These are phyloP conservation scores for Stegodyphus mimosarum DNA, from an alignment of 1,140 invertebrate species.

Conservation along the genomic window DNA sequence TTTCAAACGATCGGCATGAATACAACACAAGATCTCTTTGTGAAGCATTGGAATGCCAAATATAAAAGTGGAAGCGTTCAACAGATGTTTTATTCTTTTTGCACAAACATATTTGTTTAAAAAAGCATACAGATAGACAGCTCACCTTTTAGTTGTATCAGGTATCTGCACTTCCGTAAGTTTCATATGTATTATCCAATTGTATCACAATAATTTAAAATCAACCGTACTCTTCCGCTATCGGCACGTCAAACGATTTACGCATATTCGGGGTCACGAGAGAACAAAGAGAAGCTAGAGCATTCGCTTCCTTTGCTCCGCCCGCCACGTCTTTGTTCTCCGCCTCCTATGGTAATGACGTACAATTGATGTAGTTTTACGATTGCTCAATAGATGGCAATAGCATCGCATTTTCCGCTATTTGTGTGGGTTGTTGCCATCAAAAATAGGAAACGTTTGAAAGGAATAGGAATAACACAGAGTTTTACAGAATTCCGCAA, in stretches of 20 bases:
- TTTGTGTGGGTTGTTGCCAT: neutral
- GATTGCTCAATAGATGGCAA: constrained; percentile 22
- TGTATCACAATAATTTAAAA: neutral
- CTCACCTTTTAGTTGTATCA: neutral
- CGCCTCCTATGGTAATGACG: constrained; percentile 29
- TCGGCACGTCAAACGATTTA: constrained; percentile 43
- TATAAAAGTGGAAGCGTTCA: neutral
- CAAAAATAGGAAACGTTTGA: neutral
- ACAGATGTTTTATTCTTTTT: neutral
- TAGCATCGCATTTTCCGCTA: neutral
- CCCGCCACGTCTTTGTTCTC: constrained; percentile 51
- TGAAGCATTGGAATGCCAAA: neutral
- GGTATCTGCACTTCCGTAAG: neutral
- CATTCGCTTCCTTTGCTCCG: constrained; percentile 28
- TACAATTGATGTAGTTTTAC: constrained; percentile 17
- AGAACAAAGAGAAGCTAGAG: constrained; percentile 37
- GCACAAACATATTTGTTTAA: neutral
- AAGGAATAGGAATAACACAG: too few relatives aligned
- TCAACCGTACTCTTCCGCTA: constrained; percentile 28
- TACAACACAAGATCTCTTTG: neutral
- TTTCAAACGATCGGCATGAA: too few relatives aligned
- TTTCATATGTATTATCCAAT: constrained; percentile 11
- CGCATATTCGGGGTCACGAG: constrained; percentile 23
- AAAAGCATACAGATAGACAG: neutral
- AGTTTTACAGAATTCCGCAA: too few relatives aligned